A percentile compares a stretch with the other conserved stretches of the same genome.
Evolutionary conservation across 2,113 vertebrate species (phyloP).

Genomic region (Microtus pennsylvanicus): DNA sequence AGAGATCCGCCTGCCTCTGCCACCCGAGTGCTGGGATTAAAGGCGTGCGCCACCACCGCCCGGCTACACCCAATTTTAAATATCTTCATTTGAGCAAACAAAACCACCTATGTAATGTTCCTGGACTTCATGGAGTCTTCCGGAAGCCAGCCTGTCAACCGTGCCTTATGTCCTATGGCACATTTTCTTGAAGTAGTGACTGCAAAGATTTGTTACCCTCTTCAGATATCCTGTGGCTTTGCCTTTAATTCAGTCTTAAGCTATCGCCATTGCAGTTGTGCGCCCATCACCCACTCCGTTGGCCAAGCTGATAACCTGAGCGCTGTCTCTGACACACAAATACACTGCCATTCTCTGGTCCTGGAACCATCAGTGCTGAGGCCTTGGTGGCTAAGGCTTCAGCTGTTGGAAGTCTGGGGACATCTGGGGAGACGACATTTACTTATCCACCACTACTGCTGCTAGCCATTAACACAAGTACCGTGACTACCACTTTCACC

Average conservation of each 20-base stretch:
- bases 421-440: neutral
- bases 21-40: no score
- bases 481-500: neutral
- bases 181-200: neutral
- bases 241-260: neutral
- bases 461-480: neutral
- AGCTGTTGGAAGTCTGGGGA: neutral
- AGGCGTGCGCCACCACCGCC: no score
- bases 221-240: neutral
- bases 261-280: neutral
- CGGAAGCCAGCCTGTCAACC: neutral
- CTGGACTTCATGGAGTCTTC: neutral
- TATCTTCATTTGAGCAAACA: constrained; percentile 13
- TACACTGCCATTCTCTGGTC: neutral
- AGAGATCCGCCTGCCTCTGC: no score
- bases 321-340: neutral
- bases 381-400: neutral
- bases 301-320: neutral
- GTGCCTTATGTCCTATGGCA: neutral
- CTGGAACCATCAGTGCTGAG: neutral
- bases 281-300: neutral
- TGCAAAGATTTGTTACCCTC: neutral
- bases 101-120: neutral
- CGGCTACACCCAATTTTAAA: neutral
- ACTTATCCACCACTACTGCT: neutral